These are phyloP conservation scores for Rattus norvegicus DNA, from an alignment of 2,113 vertebrate genomes.

Conservation along the genomic window DNA sequence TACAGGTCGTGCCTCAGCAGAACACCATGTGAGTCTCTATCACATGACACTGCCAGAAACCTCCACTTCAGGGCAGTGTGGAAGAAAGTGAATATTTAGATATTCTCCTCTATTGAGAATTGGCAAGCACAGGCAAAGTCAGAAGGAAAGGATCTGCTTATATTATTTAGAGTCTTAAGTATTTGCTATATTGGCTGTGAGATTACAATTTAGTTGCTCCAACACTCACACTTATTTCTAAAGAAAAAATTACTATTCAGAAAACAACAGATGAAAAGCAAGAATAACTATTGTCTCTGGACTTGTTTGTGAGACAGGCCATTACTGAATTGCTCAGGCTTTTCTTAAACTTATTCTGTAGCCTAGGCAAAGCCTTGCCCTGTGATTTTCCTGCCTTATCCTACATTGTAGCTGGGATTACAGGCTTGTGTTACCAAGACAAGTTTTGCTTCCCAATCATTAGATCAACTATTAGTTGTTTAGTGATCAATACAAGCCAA, in stretches of 20 bases:
- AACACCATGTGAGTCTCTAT: too few species aligned
- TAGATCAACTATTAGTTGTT: not conserved
- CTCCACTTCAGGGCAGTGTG: not conserved
- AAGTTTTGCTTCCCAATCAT: not conserved
- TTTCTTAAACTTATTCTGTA: not conserved
- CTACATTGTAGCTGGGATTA: not conserved
- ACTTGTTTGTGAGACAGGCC: not conserved
- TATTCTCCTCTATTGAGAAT: not conserved
- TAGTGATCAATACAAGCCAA: constrained; percentile 17
- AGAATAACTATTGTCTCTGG: not conserved
- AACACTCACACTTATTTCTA: constrained; percentile 27
- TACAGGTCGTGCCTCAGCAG: too few species aligned
- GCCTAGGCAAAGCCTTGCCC: not conserved
- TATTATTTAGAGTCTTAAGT: constrained; percentile 13
- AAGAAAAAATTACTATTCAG: not conserved
- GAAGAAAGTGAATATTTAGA: constrained; percentile 27
- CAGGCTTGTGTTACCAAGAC: not conserved
- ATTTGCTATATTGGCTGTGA: constrained; percentile 20
- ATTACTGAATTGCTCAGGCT: not conserved
- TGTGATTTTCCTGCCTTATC: not conserved
- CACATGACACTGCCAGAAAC: too few species aligned
- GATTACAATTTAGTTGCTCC: constrained; percentile 34
- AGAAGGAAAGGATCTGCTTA: not conserved
- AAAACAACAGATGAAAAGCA: constrained; percentile 30
- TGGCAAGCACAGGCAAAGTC: not conserved